Conservation (phyloP, 2,888 invertebrate species). For the Pollenia labialis region DNA sequence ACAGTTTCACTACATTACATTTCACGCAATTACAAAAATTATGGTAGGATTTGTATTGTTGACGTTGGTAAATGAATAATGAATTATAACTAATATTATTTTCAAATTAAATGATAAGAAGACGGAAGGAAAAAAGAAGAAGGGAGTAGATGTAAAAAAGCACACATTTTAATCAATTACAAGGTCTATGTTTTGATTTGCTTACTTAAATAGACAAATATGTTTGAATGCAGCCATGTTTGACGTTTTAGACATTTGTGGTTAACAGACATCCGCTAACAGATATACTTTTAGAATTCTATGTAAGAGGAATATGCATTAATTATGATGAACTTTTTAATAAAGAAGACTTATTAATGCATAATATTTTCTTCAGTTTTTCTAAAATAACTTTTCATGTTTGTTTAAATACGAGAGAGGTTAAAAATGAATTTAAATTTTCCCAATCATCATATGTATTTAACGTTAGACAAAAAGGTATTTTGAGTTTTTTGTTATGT, state of each 20-base stretch:
- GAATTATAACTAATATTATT: slow-evolving; percentile 35
- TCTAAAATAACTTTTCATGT: slow-evolving; percentile 3
- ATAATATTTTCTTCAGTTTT: slow-evolving; percentile 18
- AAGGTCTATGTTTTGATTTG: slow-evolving; percentile 44
- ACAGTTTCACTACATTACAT: slow-evolving; percentile 13
- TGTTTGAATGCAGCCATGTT: slow-evolving; percentile 8
- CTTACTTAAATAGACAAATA: slow-evolving; percentile 15
- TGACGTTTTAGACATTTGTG: neutral
- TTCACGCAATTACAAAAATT: slow-evolving; percentile 32
- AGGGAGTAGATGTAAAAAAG: neutral
- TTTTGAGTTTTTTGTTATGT: no score
- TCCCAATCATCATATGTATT: no score
- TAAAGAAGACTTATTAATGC: slow-evolving; percentile 62
- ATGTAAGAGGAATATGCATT: neutral
- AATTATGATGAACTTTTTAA: slow-evolving; percentile 54
- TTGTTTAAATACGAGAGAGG: slow-evolving; percentile 5
- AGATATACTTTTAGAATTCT: neutral
- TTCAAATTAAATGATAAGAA: slow-evolving; percentile 41
- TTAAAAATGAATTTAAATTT: neutral
- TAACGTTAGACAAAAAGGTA: no score
- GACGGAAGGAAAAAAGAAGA: neutral
- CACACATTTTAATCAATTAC: slow-evolving; percentile 30
- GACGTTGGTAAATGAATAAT: slow-evolving; percentile 40
- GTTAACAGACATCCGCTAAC: slow-evolving; percentile 4
- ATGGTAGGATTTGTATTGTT: slow-evolving; percentile 23